These are phyloP conservation scores for Torymus texanus DNA, from an alignment of 2,888 invertebrate genomes.

Conservation along the genomic window DNA sequence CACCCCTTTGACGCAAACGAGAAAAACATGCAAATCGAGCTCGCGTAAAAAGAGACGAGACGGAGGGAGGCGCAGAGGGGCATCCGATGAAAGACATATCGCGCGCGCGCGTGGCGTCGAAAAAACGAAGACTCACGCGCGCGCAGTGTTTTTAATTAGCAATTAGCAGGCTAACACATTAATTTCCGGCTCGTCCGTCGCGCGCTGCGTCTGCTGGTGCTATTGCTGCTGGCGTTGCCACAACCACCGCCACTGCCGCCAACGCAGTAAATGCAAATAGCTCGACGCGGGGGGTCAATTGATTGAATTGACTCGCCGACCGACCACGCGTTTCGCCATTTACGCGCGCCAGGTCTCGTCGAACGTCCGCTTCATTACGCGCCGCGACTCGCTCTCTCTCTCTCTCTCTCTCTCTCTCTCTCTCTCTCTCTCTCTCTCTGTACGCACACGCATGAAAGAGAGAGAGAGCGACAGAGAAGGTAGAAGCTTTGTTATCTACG, in stretches of 20 bases:
- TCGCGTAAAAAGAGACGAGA: not conserved
- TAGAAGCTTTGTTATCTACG: not conserved
- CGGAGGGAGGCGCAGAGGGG: not conserved
- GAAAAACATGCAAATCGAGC: conserved; percentile 31
- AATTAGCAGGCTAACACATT: conserved; percentile 74
- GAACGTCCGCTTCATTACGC: not conserved
- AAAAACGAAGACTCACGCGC: too few species aligned
- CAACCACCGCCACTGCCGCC: conserved; percentile 24
- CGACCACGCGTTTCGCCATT: conserved; percentile 48
- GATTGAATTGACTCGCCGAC: conserved; percentile 73
- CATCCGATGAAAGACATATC: not conserved
- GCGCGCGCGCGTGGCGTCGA: too few species aligned
- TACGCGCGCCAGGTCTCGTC: conserved; percentile 8
- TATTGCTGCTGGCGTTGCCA: too few species aligned
- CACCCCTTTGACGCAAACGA: conserved; percentile 8
- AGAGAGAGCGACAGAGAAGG: not conserved
- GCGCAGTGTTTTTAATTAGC: conserved; percentile 73
- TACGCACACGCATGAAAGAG: not conserved
- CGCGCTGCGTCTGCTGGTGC: conserved; percentile 62
- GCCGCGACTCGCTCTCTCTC: not conserved
- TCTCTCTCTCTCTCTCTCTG: not conserved
- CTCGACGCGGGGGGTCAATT: conserved; percentile 65
- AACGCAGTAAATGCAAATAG: conserved; percentile 50
- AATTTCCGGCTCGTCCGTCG: conserved; percentile 73
- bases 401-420: not conserved